A percentile compares a stretch with the other conserved stretches of the same genome.
Evolutionary conservation across 2,888 invertebrate genomes (phyloP).

Genomic region (Sepioteuthis lessoniana): DNA sequence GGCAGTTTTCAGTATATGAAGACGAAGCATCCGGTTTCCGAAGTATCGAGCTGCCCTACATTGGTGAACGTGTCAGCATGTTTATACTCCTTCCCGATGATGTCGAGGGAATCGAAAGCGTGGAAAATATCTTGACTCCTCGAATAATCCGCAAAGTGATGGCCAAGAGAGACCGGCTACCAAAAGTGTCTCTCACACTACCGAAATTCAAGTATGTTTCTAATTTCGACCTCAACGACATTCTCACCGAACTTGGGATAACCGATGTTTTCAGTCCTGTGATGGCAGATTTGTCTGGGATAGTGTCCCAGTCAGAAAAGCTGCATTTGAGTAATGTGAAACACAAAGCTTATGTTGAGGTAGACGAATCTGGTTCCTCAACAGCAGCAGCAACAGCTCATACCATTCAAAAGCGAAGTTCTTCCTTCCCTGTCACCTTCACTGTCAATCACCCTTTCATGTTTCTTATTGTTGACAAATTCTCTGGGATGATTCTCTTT

Average conservation of each 20-base stretch:
- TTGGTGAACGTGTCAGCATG: background rate
- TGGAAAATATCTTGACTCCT: background rate
- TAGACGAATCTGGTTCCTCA: constrained; percentile 56
- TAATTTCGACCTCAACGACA: background rate
- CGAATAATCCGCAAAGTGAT: constrained; percentile 3
- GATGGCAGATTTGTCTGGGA: background rate
- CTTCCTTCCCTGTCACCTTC: constrained; percentile 50
- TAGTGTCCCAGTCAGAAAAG: background rate
- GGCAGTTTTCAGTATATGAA: background rate
- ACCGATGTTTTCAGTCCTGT: background rate
- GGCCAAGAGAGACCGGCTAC: background rate
- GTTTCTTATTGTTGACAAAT: constrained; percentile 54
- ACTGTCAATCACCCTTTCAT: constrained; percentile 57
- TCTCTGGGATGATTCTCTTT: constrained; percentile 53
- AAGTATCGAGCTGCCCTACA: background rate
- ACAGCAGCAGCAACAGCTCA: constrained; percentile 54
- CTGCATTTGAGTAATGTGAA: constrained; percentile 43
- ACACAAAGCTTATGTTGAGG: constrained; percentile 53
- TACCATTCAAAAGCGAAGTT: constrained; percentile 45
- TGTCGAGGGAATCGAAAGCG: constrained; percentile 25
- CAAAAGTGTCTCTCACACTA: background rate
- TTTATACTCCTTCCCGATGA: constrained; percentile 37
- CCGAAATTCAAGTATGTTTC: constrained; percentile 24
- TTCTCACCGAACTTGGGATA: background rate
- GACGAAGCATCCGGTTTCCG: background rate